These are phyloP conservation scores for Pseudomyrmex flavicornis DNA, from an alignment of 1,140 invertebrate species.

Conservation along the genomic window DNA sequence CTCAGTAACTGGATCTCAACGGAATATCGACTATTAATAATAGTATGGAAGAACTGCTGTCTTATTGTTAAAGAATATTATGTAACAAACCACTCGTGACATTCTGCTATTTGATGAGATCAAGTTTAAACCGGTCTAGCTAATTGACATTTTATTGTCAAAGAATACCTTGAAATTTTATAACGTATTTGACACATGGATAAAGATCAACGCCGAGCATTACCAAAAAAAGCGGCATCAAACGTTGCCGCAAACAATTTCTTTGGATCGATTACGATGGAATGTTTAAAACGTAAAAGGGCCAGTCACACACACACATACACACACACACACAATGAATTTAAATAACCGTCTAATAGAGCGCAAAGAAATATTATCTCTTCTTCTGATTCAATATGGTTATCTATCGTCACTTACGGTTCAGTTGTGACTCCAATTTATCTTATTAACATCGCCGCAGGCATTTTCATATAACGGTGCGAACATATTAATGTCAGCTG, in stretches of 20 bases:
- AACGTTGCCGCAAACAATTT: too few species aligned
- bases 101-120: background rate
- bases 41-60: background rate
- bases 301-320: background rate
- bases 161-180: background rate
- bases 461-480: constrained; percentile 64
- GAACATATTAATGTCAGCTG: constrained; percentile 26
- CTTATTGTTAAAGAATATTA: background rate
- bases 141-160: constrained; percentile 37
- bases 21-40: background rate
- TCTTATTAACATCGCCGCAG: constrained; percentile 64
- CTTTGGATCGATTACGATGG: background rate
- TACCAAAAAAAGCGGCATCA: constrained; percentile 3
- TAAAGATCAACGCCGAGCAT: background rate
- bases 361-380: constrained; percentile 14
- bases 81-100: background rate
- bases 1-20: background rate
- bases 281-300: background rate
- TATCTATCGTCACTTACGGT: constrained; percentile 59
- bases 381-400: constrained; percentile 33
- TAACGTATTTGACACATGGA: background rate
- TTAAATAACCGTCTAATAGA: background rate
- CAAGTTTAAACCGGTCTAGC: background rate
- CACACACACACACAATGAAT: too few species aligned
- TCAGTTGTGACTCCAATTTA: constrained; percentile 61